These are phyloP conservation scores for Meiosimyza platycephala DNA, from an alignment of 2,888 invertebrate species.

Conservation along the genomic window DNA sequence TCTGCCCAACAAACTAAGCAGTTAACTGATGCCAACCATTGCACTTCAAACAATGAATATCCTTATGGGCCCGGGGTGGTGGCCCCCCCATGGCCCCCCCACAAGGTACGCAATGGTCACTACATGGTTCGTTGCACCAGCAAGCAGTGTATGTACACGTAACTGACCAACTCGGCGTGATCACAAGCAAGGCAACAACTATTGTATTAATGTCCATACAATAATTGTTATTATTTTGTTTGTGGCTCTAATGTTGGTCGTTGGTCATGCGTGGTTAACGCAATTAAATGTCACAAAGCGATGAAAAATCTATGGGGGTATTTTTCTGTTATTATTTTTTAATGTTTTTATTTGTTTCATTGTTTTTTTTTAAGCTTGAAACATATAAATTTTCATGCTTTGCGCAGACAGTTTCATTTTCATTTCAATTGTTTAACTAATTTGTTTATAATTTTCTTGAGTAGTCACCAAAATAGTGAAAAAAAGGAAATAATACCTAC, in stretches of 20 bases:
- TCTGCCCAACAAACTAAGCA: too few species aligned
- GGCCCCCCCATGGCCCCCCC: too few species aligned
- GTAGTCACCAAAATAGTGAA: background rate
- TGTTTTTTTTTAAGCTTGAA: background rate
- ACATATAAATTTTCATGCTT: slow-evolving; percentile 31
- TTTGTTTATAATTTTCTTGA: slow-evolving; percentile 14
- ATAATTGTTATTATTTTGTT: background rate
- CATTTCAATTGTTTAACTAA: slow-evolving; percentile 20
- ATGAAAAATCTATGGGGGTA: slow-evolving; percentile 8
- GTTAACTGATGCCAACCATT: too few species aligned
- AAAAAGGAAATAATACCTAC: background rate
- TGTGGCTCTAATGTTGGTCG: slow-evolving; percentile 26
- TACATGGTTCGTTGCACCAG: too few species aligned
- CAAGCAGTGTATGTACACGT: background rate
- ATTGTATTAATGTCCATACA: background rate
- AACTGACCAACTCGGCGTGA: background rate
- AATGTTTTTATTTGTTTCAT: background rate
- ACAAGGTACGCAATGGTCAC: too few species aligned
- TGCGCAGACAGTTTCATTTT: slow-evolving; percentile 29
- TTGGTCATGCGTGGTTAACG: slow-evolving; percentile 42
- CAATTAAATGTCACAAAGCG: slow-evolving; percentile 14
- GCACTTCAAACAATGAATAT: too few species aligned
- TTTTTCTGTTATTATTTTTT: background rate
- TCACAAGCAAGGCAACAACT: background rate
- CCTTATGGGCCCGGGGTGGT: too few species aligned